Evolutionary conservation across 2,797 vertebrate genomes (phyloP).

Genomic region (Cichlasoma orientale): DNA sequence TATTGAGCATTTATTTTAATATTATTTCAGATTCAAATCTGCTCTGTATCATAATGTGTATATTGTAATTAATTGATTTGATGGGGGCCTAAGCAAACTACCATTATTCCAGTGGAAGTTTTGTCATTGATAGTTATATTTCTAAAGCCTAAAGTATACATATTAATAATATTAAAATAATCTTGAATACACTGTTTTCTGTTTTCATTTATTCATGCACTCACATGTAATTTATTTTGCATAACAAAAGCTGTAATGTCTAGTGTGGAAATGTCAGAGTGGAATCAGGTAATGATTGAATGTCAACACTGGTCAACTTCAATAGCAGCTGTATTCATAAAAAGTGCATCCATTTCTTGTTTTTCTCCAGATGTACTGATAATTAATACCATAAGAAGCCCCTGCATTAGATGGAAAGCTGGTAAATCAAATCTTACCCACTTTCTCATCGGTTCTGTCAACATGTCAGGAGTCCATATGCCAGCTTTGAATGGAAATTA

Average conservation of each 20-base stretch:
- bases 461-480: not conserved
- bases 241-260: not conserved
- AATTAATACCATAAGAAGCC: slow-evolving; percentile 23
- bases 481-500: not conserved
- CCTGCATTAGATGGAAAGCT: not conserved
- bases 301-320: not conserved
- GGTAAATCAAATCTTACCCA: not conserved
- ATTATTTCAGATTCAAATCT: slow-evolving; percentile 90
- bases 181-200: slow-evolving; percentile 89
- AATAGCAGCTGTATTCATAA: not conserved
- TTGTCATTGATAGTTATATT: slow-evolving; percentile 92
- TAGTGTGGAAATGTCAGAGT: not conserved
- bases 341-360: no score
- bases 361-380: slow-evolving; percentile 22
- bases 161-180: slow-evolving; percentile 92
- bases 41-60: slow-evolving; percentile 91
- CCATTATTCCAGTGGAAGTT: slow-evolving; percentile 89
- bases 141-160: slow-evolving; percentile 93
- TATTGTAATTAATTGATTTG: slow-evolving; percentile 90
- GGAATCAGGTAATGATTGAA: not conserved
- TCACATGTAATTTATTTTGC: slow-evolving; percentile 47
- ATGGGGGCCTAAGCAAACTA: slow-evolving; percentile 83
- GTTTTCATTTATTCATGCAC: slow-evolving; percentile 74
- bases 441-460: not conserved
- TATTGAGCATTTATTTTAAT: slow-evolving; percentile 97